A percentile compares a stretch with the other conserved stretches of the same genome.
Conservation (phyloP, 2,113 vertebrate species). For the Dendrocopos noguchii region DNA sequence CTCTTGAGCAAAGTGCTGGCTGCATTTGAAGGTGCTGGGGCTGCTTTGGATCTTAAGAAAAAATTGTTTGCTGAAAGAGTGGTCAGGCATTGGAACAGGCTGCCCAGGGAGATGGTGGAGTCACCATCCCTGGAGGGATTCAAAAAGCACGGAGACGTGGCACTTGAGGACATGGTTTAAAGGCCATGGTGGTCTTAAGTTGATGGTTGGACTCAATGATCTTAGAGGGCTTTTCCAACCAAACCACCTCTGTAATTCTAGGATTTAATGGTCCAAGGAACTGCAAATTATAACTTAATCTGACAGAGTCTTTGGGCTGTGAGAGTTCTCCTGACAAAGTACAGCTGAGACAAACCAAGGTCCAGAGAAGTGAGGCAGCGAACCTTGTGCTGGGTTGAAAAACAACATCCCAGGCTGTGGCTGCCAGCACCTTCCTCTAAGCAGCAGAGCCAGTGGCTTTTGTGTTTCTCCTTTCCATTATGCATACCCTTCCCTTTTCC, state of each 20-base stretch:
- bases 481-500: conserved; percentile 63
- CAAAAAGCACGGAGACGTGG: too few relatives aligned
- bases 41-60: not conserved
- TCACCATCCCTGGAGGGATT: too few relatives aligned
- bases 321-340: not conserved
- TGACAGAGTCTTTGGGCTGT: not conserved
- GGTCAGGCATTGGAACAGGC: too few relatives aligned
- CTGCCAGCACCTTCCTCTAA: not conserved
- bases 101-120: too few relatives aligned
- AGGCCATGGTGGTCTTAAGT: too few relatives aligned
- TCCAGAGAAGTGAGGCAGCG: not conserved
- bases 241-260: too few relatives aligned
- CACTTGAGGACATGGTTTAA: too few relatives aligned
- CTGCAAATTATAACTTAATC: not conserved
- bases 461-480: conserved; percentile 70
- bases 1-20: not conserved
- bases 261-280: not conserved
- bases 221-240: too few relatives aligned
- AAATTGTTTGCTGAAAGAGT: too few relatives aligned
- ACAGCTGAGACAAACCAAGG: not conserved
- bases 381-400: not conserved
- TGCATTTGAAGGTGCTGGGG: not conserved
- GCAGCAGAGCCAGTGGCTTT: not conserved
- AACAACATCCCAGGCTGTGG: not conserved
- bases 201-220: too few relatives aligned